Base-by-base conservation (phyloP, 2,797 vertebrate species). In the Halcyon smyrnensis region DNA sequence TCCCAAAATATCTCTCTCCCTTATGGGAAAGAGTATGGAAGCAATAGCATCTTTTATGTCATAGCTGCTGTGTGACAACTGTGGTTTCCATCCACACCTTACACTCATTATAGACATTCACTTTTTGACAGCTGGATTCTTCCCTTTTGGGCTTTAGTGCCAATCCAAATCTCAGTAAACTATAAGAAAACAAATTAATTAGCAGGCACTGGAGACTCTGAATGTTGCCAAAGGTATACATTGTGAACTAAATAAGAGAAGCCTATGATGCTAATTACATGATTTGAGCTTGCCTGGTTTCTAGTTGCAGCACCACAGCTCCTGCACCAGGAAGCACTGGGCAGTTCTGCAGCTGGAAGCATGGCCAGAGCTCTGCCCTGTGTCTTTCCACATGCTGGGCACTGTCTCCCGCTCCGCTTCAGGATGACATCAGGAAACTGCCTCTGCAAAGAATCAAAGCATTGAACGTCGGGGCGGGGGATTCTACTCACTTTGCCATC, bases 101-200 rank as follows among this genome's bases (percentile, higher is more conserved):
- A 94, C 24, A 12, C 84, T 96, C 87, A 96, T 95, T 95, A 97
- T 70, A 95, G 89, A 89, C 80, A 82, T 90, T 91, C 84, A 76
- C 75, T 97, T 97, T 95, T 82, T 97, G 97, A 97, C 95, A 97
- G 93, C 89, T 95, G 85, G 87, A 91, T 94, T 91, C 84, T 96
- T 92, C 84, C 96, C 93, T 91, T 92, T 82, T 88, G 93, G 92
- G 75, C 82, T 96, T 97, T 77, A 64, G 87, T 97, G 94, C 76
- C 94, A 96, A 92, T 97, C 93, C 93, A 96, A 84, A 96, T 95
- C 95, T 94, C 96, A 93, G 82, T 65, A 91, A 95, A 96, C 81
- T 63, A 74, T 87, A 93, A 95, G 96, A 86, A 96, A 95, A 91
- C 93, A 95, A 93, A 94, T 81, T 91, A 97, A 98, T 97, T 97